A percentile compares a stretch with the other conserved stretches of the same genome.
Conservation (phyloP, 2,113 vertebrate species). For the Amazona vittata region DNA sequence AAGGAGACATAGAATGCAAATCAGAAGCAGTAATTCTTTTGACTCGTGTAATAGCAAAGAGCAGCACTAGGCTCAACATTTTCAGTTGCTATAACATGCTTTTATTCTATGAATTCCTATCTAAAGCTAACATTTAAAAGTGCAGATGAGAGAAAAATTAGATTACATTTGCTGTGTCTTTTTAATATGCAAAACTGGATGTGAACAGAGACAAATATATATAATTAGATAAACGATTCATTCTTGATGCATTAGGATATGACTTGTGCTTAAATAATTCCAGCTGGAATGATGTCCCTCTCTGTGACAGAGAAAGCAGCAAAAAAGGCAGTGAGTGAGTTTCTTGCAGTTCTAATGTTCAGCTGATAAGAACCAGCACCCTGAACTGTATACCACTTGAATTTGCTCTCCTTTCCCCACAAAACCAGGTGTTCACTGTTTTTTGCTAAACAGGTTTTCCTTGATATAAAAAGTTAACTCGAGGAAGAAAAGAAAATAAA, state of each 20-base stretch:
- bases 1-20: not conserved
- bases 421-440: not conserved
- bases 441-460: not conserved
- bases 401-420: not conserved
- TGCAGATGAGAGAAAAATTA: conserved; percentile 28
- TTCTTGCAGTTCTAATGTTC: not conserved
- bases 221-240: conserved; percentile 60
- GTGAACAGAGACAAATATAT: conserved; percentile 40
- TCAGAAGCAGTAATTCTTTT: not conserved
- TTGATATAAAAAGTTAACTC: not conserved
- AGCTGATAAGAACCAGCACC: not conserved
- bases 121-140: conserved; percentile 32
- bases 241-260: conserved; percentile 50
- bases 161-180: conserved; percentile 35
- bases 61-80: not conserved
- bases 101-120: not conserved
- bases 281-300: conserved; percentile 14
- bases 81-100: not conserved
- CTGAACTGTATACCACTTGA: not conserved
- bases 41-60: not conserved
- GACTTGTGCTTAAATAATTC: conserved; percentile 52
- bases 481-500: not conserved
- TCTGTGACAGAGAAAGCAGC: not conserved
- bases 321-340: not conserved
- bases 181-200: conserved; percentile 45